These are phyloP conservation scores for Nesometra sesokonis DNA, from an alignment of 35 echinoderm and acorn worm species.

Conservation along the genomic window DNA sequence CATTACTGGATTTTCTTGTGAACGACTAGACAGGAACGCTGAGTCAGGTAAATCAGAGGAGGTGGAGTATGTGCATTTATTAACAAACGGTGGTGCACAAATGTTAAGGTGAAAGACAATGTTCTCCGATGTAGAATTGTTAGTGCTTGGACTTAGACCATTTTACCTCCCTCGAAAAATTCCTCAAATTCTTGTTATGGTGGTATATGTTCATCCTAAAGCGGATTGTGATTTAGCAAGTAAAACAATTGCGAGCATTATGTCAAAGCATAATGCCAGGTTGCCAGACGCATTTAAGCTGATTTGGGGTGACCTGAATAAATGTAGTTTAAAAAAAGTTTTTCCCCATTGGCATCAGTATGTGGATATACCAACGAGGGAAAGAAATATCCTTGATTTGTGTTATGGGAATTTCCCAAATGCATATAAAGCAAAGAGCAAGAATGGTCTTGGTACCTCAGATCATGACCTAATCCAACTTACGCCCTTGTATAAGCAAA, in stretches of 20 bases:
- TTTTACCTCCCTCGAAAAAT: slow-evolving; percentile 39
- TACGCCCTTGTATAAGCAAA: no score
- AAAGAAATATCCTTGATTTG: neutral
- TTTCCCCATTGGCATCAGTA: slow-evolving; percentile 27
- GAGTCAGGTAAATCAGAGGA: slow-evolving; percentile 12
- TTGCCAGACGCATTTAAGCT: slow-evolving; percentile 25
- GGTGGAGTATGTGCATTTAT: slow-evolving; percentile 37
- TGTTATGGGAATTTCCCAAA: slow-evolving; percentile 21
- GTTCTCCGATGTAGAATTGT: slow-evolving; percentile 36
- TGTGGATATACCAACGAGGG: neutral
- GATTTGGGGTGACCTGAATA: slow-evolving; percentile 17
- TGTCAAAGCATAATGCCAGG: neutral
- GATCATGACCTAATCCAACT: neutral
- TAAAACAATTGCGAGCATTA: neutral
- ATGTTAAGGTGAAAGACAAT: slow-evolving; percentile 11
- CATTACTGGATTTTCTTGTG: slow-evolving; percentile 8
- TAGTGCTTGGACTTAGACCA: slow-evolving; percentile 22
- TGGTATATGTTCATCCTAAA: slow-evolving; percentile 31
- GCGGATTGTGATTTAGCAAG: neutral
- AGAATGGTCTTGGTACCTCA: no score
- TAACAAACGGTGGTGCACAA: slow-evolving; percentile 35
- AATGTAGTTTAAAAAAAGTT: neutral
- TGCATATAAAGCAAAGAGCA: slow-evolving; percentile 18
- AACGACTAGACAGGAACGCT: neutral
- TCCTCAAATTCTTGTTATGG: slow-evolving; percentile 22